phyloP scores from a whole-genome alignment of 2,797 vertebrate species.

The Hemibagrus guttatus region DNA sequence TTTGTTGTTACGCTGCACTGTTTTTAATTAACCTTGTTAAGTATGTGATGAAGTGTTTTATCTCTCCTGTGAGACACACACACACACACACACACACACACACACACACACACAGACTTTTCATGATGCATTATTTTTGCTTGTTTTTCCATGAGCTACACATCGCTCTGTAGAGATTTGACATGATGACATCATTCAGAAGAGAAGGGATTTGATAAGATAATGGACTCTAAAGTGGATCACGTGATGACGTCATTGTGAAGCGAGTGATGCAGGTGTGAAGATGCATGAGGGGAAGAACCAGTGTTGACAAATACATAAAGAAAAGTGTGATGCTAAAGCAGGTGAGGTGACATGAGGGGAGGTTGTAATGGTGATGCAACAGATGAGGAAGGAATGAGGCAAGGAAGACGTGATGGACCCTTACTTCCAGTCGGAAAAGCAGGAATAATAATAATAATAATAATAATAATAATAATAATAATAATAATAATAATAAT shows the following conservation, averaged over 20 bases:
- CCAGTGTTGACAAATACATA: no score
- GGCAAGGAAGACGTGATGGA: neutral
- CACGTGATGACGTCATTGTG: neutral
- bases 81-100: neutral
- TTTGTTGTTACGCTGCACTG: slow-evolving; percentile 53
- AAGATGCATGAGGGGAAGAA: no score
- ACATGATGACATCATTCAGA: neutral
- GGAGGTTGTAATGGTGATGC: neutral
- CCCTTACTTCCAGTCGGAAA: neutral
- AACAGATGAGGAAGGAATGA: neutral
- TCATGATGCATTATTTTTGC: neutral
- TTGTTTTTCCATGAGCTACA: neutral
- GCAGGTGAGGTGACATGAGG: neutral
- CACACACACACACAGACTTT: neutral
- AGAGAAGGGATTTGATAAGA: neutral
- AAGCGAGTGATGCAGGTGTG: neutral
- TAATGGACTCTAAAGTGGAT: no score
- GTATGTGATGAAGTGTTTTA: slow-evolving; percentile 51
- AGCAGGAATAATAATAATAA: neutral
- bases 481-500: no score
- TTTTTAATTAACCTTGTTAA: slow-evolving; percentile 69
- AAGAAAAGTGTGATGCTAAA: neutral
- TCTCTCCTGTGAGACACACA: slow-evolving; percentile 46
- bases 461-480: no score
- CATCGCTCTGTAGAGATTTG: neutral